Evolutionary conservation across 2,113 vertebrate genomes (phyloP).

Genomic region (Neolamprologus hecqui): DNA sequence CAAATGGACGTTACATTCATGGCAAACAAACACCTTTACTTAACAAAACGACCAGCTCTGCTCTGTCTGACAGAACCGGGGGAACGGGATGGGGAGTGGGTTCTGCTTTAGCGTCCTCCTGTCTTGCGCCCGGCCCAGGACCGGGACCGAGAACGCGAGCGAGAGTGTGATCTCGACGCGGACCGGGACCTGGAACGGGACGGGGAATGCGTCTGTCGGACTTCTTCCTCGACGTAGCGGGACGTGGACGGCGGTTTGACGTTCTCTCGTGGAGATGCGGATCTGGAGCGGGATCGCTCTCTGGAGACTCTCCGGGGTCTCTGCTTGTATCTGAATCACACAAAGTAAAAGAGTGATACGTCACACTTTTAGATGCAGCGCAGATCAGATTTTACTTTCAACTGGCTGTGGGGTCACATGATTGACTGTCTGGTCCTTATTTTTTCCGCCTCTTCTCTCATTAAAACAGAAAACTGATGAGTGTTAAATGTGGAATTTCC

Average conservation of each 20-base stretch:
- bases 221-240: slow-evolving; percentile 74
- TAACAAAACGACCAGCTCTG: background rate
- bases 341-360: background rate
- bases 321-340: slow-evolving; percentile 75
- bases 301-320: slow-evolving; percentile 74
- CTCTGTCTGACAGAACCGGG: background rate
- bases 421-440: background rate
- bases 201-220: slow-evolving; percentile 7
- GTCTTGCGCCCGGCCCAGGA: slow-evolving; percentile 95
- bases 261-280: slow-evolving; percentile 73
- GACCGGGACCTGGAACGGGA: slow-evolving; percentile 79
- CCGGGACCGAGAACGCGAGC: slow-evolving; percentile 73
- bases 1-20: slow-evolving; percentile 47
- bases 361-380: fast-evolving
- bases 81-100: background rate
- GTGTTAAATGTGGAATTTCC: background rate
- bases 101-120: slow-evolving; percentile 76
- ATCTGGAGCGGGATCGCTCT: slow-evolving; percentile 78
- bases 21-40: slow-evolving; percentile 10
- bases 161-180: slow-evolving; percentile 80
- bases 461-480: background rate
- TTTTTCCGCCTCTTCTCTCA: fast-evolving
- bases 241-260: slow-evolving; percentile 77
- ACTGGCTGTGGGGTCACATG: fast-evolving
- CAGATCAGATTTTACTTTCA: background rate